Conservation (phyloP, 2,888 invertebrate genomes). For the Zonitis immaculata region DNA sequence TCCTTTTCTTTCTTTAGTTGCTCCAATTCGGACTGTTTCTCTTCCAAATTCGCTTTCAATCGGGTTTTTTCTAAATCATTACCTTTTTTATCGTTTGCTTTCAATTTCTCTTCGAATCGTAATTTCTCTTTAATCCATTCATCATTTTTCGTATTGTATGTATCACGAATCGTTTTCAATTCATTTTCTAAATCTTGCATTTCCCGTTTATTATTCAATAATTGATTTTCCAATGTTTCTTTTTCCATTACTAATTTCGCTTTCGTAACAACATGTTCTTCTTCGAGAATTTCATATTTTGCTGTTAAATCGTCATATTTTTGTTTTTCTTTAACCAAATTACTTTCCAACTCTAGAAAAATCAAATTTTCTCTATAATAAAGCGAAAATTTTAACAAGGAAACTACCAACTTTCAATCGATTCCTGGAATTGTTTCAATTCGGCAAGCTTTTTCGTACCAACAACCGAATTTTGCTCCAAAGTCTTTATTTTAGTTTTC, state of each 20-base stretch:
- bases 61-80: slow-evolving; percentile 60
- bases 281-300: slow-evolving; percentile 78
- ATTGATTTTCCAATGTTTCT: slow-evolving; percentile 67
- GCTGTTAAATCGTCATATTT: slow-evolving; percentile 75
- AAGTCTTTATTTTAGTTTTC: slow-evolving; percentile 65
- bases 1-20: slow-evolving; percentile 64
- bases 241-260: slow-evolving; percentile 78
- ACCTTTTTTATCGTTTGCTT: slow-evolving; percentile 40
- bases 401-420: slow-evolving; percentile 62
- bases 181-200: slow-evolving; percentile 58
- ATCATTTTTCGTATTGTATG: slow-evolving; percentile 60
- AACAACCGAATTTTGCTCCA: slow-evolving; percentile 59
- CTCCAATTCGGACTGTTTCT: slow-evolving; percentile 69
- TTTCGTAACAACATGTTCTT: slow-evolving; percentile 79
- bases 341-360: slow-evolving; percentile 61
- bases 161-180: slow-evolving; percentile 60
- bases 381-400: too few species aligned
- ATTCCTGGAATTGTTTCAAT: slow-evolving; percentile 62
- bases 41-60: slow-evolving; percentile 65
- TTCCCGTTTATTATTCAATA: slow-evolving; percentile 59
- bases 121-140: slow-evolving; percentile 70
- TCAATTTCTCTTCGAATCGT: slow-evolving; percentile 48
- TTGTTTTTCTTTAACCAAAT: slow-evolving; percentile 62
- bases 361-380: too few species aligned
- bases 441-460: slow-evolving; percentile 63